Evolutionary conservation across 2,888 invertebrate genomes (phyloP), one percentile per base, ranked within the genome.

Genomic region (Myathropa florea): DNA sequence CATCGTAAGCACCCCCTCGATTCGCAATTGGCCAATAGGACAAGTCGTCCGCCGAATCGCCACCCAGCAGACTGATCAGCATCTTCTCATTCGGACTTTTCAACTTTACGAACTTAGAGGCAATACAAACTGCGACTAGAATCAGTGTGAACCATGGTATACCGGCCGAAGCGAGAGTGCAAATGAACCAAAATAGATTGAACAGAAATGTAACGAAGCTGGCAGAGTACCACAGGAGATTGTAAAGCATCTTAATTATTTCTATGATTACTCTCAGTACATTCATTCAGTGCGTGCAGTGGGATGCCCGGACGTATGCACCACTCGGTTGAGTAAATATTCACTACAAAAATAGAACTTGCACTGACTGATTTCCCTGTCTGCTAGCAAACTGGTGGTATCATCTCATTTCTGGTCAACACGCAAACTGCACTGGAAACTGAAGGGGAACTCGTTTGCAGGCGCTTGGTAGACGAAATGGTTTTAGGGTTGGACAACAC

Each of bases 21-120:
- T 92, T 92, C 1, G 92, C 93, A 67, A 93, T 91, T 46, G 92
- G 91, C 92, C 93, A 93, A 79, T 91, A 92, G 55, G 92, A 91
- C 72, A 92, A 89, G 75, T 93, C 92, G 82, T 92, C 91, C 12
- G 90, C 90, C 18, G 89, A 89, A 77, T 89, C 89, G 70, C 90
- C 89, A 10, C 91, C 92, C 21, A 92, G 84, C 26, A 92, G 81
- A 36, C 90, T 90, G 0, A 91, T 89, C 28, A 92, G 88, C 7
- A 90, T 89, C 80, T 92, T 92, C 63, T 92, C 92, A 79, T 92
- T 90, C 2, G 92, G 92, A 75, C 90, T 91, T 26, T 90, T 91
- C 63, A 93, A 88, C 88, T 92, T 92, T 4, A 92, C 91, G 76
- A 93, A 93, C 76, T 93, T 93, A 6, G 93, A 93, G 26, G 90